Percentiles rank a stretch among this genome's conserved stretches.
Conservation (phyloP, 2,888 invertebrate species). For the Orthosia incerta region DNA sequence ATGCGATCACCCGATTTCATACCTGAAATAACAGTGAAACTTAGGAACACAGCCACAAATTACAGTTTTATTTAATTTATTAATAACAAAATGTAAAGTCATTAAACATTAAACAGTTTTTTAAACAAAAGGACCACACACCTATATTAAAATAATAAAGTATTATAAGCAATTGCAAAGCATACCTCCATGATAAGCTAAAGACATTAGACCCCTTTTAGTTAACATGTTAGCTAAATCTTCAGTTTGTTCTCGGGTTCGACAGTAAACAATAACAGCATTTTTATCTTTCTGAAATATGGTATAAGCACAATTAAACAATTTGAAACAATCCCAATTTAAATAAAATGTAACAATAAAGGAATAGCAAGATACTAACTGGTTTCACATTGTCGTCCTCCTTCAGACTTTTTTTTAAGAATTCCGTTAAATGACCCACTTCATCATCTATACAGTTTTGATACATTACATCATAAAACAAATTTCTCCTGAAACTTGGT, state of each 20-base stretch:
- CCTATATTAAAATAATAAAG: slow-evolving; percentile 7
- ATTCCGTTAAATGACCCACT: slow-evolving; percentile 94
- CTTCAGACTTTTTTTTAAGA: slow-evolving; percentile 93
- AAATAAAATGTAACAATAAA: neutral
- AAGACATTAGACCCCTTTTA: slow-evolving; percentile 93
- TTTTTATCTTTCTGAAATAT: slow-evolving; percentile 87
- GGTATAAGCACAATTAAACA: slow-evolving; percentile 15
- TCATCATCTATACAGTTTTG: slow-evolving; percentile 96
- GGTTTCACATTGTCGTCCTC: slow-evolving; percentile 88
- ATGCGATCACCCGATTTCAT: slow-evolving; percentile 94
- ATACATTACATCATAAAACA: slow-evolving; percentile 98
- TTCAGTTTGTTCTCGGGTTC: slow-evolving; percentile 97
- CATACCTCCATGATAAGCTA: slow-evolving; percentile 97
- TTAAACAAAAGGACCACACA: slow-evolving; percentile 21
- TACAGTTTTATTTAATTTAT: slow-evolving; percentile 1
- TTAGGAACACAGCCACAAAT: neutral
- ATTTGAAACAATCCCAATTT: neutral
- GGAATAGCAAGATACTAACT: slow-evolving; percentile 75
- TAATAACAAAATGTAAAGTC: neutral
- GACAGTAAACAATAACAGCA: slow-evolving; percentile 98
- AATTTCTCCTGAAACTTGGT: slow-evolving; percentile 97
- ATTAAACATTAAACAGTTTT: neutral
- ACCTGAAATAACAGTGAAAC: slow-evolving; percentile 81
- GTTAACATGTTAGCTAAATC: slow-evolving; percentile 95
- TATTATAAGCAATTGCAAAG: slow-evolving; percentile 33